Conservation (phyloP, 2,113 vertebrate species). For the Fregata magnificens region DNA sequence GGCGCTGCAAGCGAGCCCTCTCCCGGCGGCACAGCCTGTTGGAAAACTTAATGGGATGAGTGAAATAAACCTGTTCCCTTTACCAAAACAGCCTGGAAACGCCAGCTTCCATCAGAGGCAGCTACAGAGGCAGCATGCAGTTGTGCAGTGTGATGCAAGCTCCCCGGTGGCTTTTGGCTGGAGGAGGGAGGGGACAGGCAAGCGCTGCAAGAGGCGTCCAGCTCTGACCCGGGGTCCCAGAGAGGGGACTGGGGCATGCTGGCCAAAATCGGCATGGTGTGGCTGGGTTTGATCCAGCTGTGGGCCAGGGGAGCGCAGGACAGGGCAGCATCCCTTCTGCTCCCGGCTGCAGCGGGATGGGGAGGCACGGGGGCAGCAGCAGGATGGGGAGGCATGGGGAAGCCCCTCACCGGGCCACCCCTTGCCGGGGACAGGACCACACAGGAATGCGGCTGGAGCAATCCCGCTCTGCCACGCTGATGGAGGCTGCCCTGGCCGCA, state of each 20-base stretch:
- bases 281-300: not conserved
- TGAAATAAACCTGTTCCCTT: conserved; percentile 42
- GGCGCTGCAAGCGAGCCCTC: not conserved
- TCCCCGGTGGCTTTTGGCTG: accelerated
- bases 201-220: not conserved
- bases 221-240: not conserved
- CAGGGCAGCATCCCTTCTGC: not conserved
- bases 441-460: not conserved
- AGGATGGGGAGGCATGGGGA: not conserved
- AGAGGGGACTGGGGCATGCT: not conserved
- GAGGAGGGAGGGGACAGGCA: not conserved
- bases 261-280: not conserved
- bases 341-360: accelerated
- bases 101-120: not conserved
- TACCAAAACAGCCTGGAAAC: not conserved
- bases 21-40: not conserved
- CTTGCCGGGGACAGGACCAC: not conserved
- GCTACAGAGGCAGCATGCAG: accelerated
- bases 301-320: accelerated
- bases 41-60: not conserved
- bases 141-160: not conserved
- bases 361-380: not conserved
- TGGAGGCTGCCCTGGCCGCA: accelerated
- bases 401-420: not conserved
- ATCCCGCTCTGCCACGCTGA: not conserved